Evolutionary conservation across 2,113 vertebrate species (phyloP).

Genomic region (Nettapus auritus): DNA sequence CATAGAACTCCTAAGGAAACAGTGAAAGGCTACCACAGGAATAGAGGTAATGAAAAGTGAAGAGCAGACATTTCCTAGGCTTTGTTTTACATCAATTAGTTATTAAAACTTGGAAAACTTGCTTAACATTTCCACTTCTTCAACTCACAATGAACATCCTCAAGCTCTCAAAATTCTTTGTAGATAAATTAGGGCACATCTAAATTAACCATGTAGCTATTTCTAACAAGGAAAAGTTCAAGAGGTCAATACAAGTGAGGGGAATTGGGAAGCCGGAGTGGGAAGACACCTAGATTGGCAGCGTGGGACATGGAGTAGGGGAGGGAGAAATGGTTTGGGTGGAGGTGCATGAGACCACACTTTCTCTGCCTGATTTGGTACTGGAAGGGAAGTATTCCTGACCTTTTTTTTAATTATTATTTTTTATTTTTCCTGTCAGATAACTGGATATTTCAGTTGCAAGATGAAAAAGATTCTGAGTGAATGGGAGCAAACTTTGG

Average conservation of each 20-base stretch:
- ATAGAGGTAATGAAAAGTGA: background rate
- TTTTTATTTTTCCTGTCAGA: background rate
- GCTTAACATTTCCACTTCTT: background rate
- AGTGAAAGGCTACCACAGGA: background rate
- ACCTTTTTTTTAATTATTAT: background rate
- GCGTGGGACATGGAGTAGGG: background rate
- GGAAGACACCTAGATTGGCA: background rate
- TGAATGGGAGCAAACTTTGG: background rate
- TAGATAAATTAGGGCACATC: background rate
- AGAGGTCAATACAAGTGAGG: background rate
- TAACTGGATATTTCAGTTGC: background rate
- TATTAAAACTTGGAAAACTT: background rate
- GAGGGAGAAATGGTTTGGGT: background rate
- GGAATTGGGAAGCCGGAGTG: background rate
- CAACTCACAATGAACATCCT: background rate
- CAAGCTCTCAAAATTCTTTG: background rate
- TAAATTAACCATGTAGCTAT: background rate
- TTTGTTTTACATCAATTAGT: background rate
- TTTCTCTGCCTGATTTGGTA: background rate
- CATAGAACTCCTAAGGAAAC: background rate
- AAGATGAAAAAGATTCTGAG: background rate
- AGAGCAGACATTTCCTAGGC: background rate
- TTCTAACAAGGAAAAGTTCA: background rate
- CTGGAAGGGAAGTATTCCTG: background rate
- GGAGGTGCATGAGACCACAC: accelerated